Conservation (phyloP, 2,113 vertebrate genomes). For the Neopipo cinnamomea region DNA sequence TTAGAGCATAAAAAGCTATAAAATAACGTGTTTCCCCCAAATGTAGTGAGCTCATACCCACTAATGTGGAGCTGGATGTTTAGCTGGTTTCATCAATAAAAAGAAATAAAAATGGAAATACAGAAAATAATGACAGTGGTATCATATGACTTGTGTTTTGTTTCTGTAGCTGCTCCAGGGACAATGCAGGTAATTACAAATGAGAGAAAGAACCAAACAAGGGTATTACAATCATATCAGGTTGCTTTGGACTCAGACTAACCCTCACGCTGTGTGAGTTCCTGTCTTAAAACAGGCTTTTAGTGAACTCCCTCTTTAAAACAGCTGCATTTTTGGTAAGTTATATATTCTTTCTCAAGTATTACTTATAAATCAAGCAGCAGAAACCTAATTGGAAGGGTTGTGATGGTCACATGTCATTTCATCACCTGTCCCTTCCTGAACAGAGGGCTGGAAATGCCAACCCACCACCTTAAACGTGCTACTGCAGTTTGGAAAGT, state of each 20-base stretch:
- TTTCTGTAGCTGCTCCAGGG: not conserved
- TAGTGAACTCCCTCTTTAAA: not conserved
- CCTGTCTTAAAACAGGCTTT: not conserved
- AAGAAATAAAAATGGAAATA: not conserved
- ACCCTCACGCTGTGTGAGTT: accelerated
- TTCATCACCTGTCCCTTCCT: not conserved
- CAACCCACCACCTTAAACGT: not conserved
- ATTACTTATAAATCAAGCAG: not conserved
- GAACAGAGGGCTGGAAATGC: not conserved
- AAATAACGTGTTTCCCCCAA: not conserved
- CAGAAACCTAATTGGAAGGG: not conserved
- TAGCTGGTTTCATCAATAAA: not conserved
- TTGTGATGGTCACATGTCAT: not conserved
- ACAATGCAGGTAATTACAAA: not conserved
- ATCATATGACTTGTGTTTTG: not conserved
- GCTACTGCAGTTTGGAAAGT: not conserved
- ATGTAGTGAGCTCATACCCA: not conserved
- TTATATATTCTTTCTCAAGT: not conserved
- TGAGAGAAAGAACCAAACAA: not conserved
- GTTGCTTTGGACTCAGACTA: not conserved
- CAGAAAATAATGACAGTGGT: not conserved
- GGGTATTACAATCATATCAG: accelerated
- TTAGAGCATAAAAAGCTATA: not conserved
- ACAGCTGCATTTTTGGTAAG: not conserved
- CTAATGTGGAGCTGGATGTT: not conserved